These are phyloP conservation scores for Nephila pilipes DNA, from an alignment of 1,140 invertebrate genomes.

Conservation along the genomic window DNA sequence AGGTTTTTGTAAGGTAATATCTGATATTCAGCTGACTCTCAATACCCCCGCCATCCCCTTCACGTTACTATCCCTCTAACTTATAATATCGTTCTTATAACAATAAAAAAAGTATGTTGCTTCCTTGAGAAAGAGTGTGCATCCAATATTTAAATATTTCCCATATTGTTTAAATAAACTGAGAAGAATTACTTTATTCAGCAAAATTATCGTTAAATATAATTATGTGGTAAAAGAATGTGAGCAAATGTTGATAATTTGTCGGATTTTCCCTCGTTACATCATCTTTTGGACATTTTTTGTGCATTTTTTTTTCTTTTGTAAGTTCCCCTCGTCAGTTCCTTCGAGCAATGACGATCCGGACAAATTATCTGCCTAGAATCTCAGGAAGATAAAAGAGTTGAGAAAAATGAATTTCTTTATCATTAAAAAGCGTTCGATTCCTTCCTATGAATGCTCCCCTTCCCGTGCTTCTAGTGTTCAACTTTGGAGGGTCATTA, in stretches of 20 bases:
- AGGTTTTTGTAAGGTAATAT: no score
- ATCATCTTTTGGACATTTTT: not conserved
- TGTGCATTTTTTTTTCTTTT: not conserved
- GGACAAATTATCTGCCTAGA: constrained; percentile 41
- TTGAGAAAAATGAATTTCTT: not conserved
- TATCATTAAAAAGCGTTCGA: constrained; percentile 57
- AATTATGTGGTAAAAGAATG: not conserved
- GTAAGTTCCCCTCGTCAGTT: not conserved
- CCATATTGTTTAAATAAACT: no score
- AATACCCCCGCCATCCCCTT: no score
- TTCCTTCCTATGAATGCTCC: not conserved
- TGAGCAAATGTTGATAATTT: constrained; percentile 6
- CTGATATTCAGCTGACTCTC: no score
- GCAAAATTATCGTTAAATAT: not conserved
- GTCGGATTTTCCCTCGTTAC: not conserved
- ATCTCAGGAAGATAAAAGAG: not conserved
- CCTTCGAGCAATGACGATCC: not conserved
- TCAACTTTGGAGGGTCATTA: constrained; percentile 59
- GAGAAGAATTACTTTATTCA: not conserved
- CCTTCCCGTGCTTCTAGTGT: not conserved
- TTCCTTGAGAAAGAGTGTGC: no score
- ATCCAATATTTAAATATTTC: no score
- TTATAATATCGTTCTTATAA: no score
- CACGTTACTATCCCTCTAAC: no score
- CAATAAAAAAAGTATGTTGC: no score